Evolutionary conservation across 2,113 vertebrate species (phyloP), one percentile per base, ranked within the genome.

Genomic region (Chaetodon auriga): DNA sequence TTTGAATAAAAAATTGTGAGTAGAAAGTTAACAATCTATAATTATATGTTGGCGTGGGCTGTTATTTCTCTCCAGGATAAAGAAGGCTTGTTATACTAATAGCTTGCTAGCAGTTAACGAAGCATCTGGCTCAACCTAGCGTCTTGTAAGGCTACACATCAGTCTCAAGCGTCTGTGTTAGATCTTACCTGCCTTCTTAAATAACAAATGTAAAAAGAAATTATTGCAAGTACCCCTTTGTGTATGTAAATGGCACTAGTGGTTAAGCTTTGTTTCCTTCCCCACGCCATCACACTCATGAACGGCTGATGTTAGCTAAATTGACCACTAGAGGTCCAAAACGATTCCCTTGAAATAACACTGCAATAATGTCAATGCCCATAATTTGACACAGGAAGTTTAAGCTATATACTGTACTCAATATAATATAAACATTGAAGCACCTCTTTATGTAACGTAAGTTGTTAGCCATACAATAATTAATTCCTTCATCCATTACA

Each of bases 1-100:
- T 80, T 61, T 23, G 7, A 48, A 41, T 43, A 6, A 12, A 3
- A 62, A 19, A 53, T 5, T 30, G 87, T 87, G 48, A 89, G 83
- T 88, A 16, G 13, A 76, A 58, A 4, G 5, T 10, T 7, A 58
- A 54, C 1, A 4, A 7, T n/a, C 0, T 25, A 5, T 14, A n/a
- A 1, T 21, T 5, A 35, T 10, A 2, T 23, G 1, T 38, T 30
- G 4, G 5, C 0, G 11, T 46, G 54, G 1, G n/a, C 30, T 58
- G 14, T 6, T n/a, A 5, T 54, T n/a, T 11, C 7, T 2, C 10
- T 13, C 5, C 3, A 6, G 2, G 5, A 2, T 38, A 11, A 13
- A 35, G 16, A 11, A 45, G 5, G n/a, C 6, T 3, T 36, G 23
- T 11, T 38, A 18, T 68, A 53, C 1, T 54, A n/a, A 7, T 73